Evolutionary conservation across 2,888 invertebrate species (phyloP).

Genomic region (Drymonia ruficornis): DNA sequence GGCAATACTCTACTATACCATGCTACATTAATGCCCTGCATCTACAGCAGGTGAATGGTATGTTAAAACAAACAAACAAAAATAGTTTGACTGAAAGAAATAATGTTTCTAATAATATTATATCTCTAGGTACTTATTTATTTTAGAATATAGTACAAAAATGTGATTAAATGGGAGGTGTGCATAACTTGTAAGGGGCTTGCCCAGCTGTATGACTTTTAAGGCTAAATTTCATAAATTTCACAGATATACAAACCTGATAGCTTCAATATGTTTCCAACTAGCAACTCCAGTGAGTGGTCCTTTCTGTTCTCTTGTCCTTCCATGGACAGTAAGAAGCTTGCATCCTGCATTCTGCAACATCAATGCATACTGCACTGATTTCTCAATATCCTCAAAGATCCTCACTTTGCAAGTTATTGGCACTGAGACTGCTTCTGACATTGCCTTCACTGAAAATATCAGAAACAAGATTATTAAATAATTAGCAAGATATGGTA

Average conservation of each 20-base stretch:
- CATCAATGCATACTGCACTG: slow-evolving; percentile 97
- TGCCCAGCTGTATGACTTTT: too few relatives aligned
- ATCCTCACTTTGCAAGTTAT: slow-evolving; percentile 99
- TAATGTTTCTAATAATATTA: too few relatives aligned
- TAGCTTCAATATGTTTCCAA: slow-evolving; percentile 96
- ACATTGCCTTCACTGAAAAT: slow-evolving; percentile 88
- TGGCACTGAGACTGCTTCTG: slow-evolving; percentile 90
- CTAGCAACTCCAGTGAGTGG: slow-evolving; percentile 96
- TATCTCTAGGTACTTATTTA: too few relatives aligned
- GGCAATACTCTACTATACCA: too few relatives aligned
- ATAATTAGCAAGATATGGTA: too few relatives aligned
- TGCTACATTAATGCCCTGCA: too few relatives aligned
- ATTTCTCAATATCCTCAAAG: slow-evolving; percentile 93
- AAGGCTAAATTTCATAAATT: background rate
- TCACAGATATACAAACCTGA: slow-evolving; percentile 86
- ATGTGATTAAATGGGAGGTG: too few relatives aligned
- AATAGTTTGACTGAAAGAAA: too few relatives aligned
- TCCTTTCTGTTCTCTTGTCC: slow-evolving; percentile 98
- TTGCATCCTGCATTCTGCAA: slow-evolving; percentile 96
- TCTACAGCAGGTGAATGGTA: too few relatives aligned
- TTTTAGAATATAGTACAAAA: too few relatives aligned
- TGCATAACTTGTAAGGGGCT: too few relatives aligned
- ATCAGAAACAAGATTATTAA: slow-evolving; percentile 1
- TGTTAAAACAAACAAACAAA: too few relatives aligned
- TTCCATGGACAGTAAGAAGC: slow-evolving; percentile 97